These are phyloP conservation scores for Takifugu bimaculatus DNA, from an alignment of 2,113 vertebrate genomes.

Conservation along the genomic window DNA sequence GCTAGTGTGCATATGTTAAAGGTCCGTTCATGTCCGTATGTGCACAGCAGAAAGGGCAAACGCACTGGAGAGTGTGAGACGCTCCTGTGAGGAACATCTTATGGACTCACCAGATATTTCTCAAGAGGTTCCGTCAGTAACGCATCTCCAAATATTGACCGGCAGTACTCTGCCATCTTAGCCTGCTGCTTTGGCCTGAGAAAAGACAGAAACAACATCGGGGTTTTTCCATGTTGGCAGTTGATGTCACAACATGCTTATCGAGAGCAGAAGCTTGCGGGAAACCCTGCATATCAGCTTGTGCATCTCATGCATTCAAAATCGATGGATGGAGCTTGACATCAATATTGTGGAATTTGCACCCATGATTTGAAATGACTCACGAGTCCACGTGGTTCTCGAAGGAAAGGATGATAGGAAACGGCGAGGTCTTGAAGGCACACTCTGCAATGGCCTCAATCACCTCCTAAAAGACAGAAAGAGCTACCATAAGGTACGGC, in stretches of 20 bases:
- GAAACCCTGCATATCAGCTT: too few relatives aligned
- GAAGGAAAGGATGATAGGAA: conserved; percentile 94
- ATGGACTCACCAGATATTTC: conserved; percentile 88
- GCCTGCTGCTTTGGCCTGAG: conserved; percentile 94
- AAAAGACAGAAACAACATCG: conserved; percentile 15
- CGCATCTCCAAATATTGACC: conserved; percentile 95
- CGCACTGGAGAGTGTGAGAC: conserved; percentile 1
- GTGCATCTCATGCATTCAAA: too few relatives aligned
- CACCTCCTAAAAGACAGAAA: conserved; percentile 81
- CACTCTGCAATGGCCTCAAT: conserved; percentile 97
- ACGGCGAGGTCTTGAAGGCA: conserved; percentile 97
- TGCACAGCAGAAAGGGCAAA: not conserved
- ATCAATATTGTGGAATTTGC: not conserved
- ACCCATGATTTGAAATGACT: conserved; percentile 62
- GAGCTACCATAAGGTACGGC: not conserved
- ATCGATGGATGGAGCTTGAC: too few relatives aligned
- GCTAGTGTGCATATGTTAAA: not conserved
- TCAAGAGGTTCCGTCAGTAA: conserved; percentile 92
- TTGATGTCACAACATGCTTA: not conserved
- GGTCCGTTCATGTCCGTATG: conserved; percentile 12
- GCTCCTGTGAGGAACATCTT: conserved; percentile 9
- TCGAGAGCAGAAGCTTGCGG: too few relatives aligned
- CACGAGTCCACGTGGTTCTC: conserved; percentile 99
- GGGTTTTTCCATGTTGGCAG: conserved; percentile 9
- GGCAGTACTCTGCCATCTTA: conserved; percentile 99